Evolutionary conservation across 1,140 invertebrate species (phyloP), one percentile per base, ranked within the genome.

Genomic region (Drosophila ironensis): DNA sequence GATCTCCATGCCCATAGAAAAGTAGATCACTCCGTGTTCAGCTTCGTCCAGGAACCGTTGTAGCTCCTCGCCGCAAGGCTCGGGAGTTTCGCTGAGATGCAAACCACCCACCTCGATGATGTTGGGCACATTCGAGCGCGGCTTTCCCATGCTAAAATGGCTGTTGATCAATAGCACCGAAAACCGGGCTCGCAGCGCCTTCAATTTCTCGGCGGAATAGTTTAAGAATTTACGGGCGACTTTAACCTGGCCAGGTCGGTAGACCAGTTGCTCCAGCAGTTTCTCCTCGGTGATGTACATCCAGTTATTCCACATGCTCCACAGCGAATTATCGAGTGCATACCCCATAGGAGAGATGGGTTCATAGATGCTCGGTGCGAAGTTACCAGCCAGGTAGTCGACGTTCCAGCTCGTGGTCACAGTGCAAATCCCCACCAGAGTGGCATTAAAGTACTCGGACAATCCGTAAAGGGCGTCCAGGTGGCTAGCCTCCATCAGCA

Each of bases 1-100:
- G 0, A 93, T 73, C 74, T 93, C 93, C 0, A 92, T 92, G 0
- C 93, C 93, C 27, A 94, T 90, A 51, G 91, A 93, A 27, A 94
- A 92, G 35, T 92, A 93, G 5, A 94, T 87, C 0, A 92, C 91
- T 1, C 93, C 93, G 11, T 93, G 46, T 12, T 81, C 87, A 2
- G 93, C 91, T 20, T 91, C 86, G 64, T 94, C 91, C 27, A 94
- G 70, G 64, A 93, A 91, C 33, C 89, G 81, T 73, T 92, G 78
- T 0, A 92, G 56, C 1, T 61, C 12, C 4, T 14, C n/a, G 5
- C 60, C 57, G 6, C 92, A 70, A 2, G 90, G 51, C 0, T 47
- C 53, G 1, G 73, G 19, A 1, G 53, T 60, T 91, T 41, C 92
- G 81, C 2, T 17, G 77, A 89, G 81, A 67, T 93, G 93, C 20